Percentiles rank a stretch among this genome's conserved stretches.
Evolutionary conservation across 1,140 invertebrate species (phyloP).

Genomic region (Drosophila neocordata): DNA sequence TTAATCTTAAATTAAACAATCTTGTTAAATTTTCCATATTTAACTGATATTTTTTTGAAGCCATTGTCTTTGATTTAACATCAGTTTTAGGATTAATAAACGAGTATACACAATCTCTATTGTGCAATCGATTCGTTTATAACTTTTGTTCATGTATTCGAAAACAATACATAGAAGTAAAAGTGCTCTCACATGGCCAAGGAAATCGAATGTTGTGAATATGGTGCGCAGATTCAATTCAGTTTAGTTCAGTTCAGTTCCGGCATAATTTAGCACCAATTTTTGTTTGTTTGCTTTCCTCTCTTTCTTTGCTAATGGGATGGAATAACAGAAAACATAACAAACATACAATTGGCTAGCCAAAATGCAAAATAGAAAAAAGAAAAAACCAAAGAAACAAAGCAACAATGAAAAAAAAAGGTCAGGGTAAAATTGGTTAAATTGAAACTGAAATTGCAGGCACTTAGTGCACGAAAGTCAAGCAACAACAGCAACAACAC

Average conservation of each 20-base stretch:
- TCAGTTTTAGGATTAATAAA: constrained; percentile 32
- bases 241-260: constrained; percentile 65
- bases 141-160: too few relatives aligned
- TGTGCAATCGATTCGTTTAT: constrained; percentile 46
- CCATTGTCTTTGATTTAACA: constrained; percentile 33
- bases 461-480: constrained; percentile 74
- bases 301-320: constrained; percentile 66
- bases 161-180: constrained; percentile 40
- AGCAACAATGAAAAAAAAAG: constrained; percentile 58
- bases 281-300: constrained; percentile 77
- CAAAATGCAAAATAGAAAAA: constrained; percentile 12
- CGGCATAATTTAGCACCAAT: constrained; percentile 80
- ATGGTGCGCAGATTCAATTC: constrained; percentile 11
- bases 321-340: constrained; percentile 13
- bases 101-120: constrained; percentile 15
- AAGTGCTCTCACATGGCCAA: constrained; percentile 46
- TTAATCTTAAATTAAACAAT: too few relatives aligned
- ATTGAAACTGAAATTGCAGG: constrained; percentile 75
- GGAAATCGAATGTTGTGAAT: constrained; percentile 38
- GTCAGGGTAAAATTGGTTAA: constrained; percentile 75
- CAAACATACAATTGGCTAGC: constrained; percentile 55
- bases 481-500: constrained; percentile 30
- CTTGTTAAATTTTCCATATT: not conserved
- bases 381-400: too few relatives aligned
- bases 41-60: not conserved